Evolutionary conservation across 1,140 invertebrate genomes (phyloP), one percentile per base, ranked within the genome.

Genomic region (Drosophila pachea): DNA sequence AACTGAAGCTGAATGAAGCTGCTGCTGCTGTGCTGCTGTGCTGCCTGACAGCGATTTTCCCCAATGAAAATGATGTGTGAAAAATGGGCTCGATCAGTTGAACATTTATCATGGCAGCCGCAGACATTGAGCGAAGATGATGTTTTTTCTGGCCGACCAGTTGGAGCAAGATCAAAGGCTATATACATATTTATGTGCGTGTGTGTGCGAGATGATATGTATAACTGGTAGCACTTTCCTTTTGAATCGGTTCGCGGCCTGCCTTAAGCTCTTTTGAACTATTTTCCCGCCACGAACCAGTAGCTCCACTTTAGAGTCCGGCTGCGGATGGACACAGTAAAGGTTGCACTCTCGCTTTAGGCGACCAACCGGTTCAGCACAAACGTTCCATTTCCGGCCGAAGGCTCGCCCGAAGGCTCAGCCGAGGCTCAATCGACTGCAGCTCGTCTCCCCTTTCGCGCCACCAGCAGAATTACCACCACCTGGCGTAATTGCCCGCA

Each of bases 1-100:
- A 68, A 56, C 49, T 9, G 8, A 50, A 63, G 43, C 50, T 56
- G 50, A 47, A 47, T 31, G 32, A 29, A 64, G 40, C 12, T 42
- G 40, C 40, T 42, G 22, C 22, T 22, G 22, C 22, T 2, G 38
- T 12, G 45, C 31, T 38, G 45, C 11, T 29, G 47, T 36, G 16
- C 22, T 16, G 11, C 29, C 6, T 22, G 42, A 9, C 32, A 59
- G 31, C 56, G 54, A 31, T 53, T 65, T 69, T 65, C 45, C 50
- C 52, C 52, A 68, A 43, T 11, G n/a, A 12, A 54, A 62, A 68
- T 42, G 14, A 54, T 61, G 49, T 68, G 45, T 64, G 60, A 69
- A 64, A 69, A 69, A 63, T 56, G 22, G 9, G 32, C 33, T 63
- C 16, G 47, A 33, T 53, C 55, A 7, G 31, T 55, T 45, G 61